Evolutionary conservation across 1,140 invertebrate species (phyloP), one percentile per base, ranked within the genome.

Genomic region (Cheumatopsyche charites): DNA sequence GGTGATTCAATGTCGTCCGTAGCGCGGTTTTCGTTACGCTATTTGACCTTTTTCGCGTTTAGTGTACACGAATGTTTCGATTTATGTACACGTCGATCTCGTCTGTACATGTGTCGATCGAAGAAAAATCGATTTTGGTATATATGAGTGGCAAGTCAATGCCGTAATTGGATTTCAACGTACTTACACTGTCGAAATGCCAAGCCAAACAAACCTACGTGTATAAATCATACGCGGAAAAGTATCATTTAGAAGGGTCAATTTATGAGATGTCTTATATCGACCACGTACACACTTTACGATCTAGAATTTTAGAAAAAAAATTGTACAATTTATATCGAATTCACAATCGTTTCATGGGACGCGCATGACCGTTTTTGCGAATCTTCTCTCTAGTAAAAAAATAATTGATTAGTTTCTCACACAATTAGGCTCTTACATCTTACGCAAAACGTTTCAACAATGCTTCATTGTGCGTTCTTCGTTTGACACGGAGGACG

Each of bases 331-430:
- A 36, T 36, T 36, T 36, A 4, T n/a, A n/a, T n/a, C n/a, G n/a
- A n/a, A 36, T 36, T 36, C 29, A 36, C 17, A 49, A 19, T 49
- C 29, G 29, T 36, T 36, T 36, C 29, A 9, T 9, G 29, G 3
- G 29, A 36, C 29, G 9, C 29, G 9, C 29, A 36, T 36, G 9
- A 36, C 29, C 29, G 29, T 36, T 36, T 36, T 9, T 9, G 29
- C 9, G 29, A 36, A 36, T 36, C 29, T 36, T 36, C 29, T 49
- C 13, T 5, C 13, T 15, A 49, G n/a, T 15, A n/a, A 3, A 49
- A 66, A 66, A 26, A 25, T 55, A 68, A 68, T 68, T 68, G 66
- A 68, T 68, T 68, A 68, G 17, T 13, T 68, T 68, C 66, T 15
- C 66, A 68, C 42, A 68, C 66, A 25, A 68, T 66, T 66, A 36